These are phyloP conservation scores for Pterocles burchelli DNA, from an alignment of 2,113 vertebrate species.

Conservation along the genomic window DNA sequence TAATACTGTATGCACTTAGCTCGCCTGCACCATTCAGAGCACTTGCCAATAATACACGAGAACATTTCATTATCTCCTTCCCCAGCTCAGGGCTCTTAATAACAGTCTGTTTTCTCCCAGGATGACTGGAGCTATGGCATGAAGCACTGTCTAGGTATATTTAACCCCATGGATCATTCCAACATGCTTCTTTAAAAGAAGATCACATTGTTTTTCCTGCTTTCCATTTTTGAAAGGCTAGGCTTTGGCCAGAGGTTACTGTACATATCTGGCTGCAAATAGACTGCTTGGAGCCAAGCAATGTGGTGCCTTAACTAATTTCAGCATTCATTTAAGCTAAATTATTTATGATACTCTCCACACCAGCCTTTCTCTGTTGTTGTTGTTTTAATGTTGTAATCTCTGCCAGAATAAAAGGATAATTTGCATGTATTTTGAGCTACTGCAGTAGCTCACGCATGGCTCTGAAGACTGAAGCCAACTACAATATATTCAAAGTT, in stretches of 20 bases:
- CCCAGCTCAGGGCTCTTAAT: conserved; percentile 29
- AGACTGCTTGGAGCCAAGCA: conserved; percentile 75
- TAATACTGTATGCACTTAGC: conserved; percentile 73
- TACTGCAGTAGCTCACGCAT: conserved; percentile 39
- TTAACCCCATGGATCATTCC: conserved; percentile 67
- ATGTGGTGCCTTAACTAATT: conserved; percentile 77
- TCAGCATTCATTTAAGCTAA: conserved; percentile 81
- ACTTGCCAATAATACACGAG: conserved; percentile 62
- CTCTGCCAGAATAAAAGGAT: conserved; percentile 45
- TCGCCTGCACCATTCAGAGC: conserved; percentile 44
- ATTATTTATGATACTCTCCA: conserved; percentile 78
- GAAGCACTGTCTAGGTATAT: conserved; percentile 70
- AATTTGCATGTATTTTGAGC: conserved; percentile 52
- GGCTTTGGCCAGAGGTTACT: conserved; percentile 68
- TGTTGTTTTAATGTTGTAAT: conserved; percentile 53
- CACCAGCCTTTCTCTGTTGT: conserved; percentile 33
- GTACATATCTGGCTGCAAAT: conserved; percentile 76
- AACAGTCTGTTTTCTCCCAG: conserved; percentile 51
- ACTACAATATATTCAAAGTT: conserved; percentile 14
- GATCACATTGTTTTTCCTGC: conserved; percentile 75
- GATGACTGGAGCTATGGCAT: conserved; percentile 30
- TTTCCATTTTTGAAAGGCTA: conserved; percentile 75
- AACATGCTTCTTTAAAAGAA: conserved; percentile 69
- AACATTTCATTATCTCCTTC: conserved; percentile 68
- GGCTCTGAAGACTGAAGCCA: conserved; percentile 15